Evolutionary conservation across 2,113 vertebrate species (phyloP), one percentile per base, ranked within the genome.

Genomic region (Tursiops truncatus): DNA sequence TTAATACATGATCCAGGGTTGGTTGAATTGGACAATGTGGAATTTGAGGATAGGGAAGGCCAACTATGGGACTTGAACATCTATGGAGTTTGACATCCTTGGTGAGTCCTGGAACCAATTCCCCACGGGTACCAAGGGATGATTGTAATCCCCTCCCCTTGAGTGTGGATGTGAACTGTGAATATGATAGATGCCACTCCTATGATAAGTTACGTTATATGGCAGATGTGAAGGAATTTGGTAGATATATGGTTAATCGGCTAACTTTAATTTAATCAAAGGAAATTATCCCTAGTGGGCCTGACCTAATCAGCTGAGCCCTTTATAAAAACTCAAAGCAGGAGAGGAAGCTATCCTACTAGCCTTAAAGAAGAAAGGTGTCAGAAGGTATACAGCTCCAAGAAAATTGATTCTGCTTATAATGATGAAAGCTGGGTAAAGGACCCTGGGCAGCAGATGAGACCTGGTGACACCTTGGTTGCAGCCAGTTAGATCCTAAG

Each of bases 61-160:
- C 13, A 21, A 15, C 53, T 58, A 58, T 58, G 53, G 53, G 21
- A 58, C 33, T 58, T 58, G 77, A 58, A 13, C 13, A 9, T 80
- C 33, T 80, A 6, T 80, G 13, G 23, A 58, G 36, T 58, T 58
- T 58, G 33, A 9, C 12, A 36, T 36, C 33, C 13, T 80, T 25
- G 13, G 77, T 36, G 53, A 80, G 8, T 80, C 23, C 53, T 58
- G 12, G 21, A 80, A 80, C 21, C 21, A 58, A 3, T 15, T 80
- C 12, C 33, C 53, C 53, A 25, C 2, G 13, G 53, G 7, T n/a
- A 25, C 14, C 0, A 0, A 58, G 21, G 53, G 13, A 80, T 80
- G 53, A 36, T 36, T 41, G 79, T 44, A 62, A 86, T 36, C 18
- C 6, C 41, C 10, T 68, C 20, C 28, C 17, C 62, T 31, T 17